These are phyloP conservation scores for Scylla paramamosain DNA, from an alignment of 1,140 invertebrate species.

Conservation along the genomic window DNA sequence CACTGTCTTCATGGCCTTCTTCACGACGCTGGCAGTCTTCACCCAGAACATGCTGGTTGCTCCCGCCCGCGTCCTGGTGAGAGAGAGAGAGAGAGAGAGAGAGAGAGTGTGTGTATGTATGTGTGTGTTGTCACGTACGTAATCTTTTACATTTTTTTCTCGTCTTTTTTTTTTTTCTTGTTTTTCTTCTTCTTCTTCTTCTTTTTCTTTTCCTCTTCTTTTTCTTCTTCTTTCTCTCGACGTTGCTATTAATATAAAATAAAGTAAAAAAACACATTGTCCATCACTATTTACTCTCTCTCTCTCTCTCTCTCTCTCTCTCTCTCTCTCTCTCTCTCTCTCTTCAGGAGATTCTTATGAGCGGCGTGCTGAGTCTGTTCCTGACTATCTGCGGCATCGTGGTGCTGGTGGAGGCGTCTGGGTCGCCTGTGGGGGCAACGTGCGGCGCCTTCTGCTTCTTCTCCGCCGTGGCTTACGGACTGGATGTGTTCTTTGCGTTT, in stretches of 20 bases:
- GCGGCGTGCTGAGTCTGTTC: conserved; percentile 28
- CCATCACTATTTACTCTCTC: neutral
- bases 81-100: neutral
- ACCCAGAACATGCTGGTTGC: conserved; percentile 19
- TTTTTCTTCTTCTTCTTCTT: no score
- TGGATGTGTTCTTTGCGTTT: conserved; percentile 52
- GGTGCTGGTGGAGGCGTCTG: neutral
- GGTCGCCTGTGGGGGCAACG: neutral
- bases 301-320: neutral
- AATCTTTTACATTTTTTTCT: neutral
- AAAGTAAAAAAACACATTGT: no score
- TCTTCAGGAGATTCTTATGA: conserved; percentile 40
- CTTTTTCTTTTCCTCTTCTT: neutral
- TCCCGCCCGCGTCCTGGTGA: conserved; percentile 30
- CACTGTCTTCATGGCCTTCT: conserved; percentile 39
- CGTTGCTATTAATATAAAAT: no score
- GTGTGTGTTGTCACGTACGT: neutral
- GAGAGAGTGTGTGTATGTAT: neutral
- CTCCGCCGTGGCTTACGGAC: neutral
- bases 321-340: neutral
- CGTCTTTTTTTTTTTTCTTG: neutral
- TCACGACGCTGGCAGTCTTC: conserved; percentile 4
- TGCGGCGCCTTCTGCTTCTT: conserved; percentile 62
- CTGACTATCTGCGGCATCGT: conserved; percentile 28
- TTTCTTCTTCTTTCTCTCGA: neutral